Evolutionary conservation across 2,888 invertebrate genomes (phyloP), one percentile per base, ranked within the genome.

Genomic region (Antheraea yamamai): DNA sequence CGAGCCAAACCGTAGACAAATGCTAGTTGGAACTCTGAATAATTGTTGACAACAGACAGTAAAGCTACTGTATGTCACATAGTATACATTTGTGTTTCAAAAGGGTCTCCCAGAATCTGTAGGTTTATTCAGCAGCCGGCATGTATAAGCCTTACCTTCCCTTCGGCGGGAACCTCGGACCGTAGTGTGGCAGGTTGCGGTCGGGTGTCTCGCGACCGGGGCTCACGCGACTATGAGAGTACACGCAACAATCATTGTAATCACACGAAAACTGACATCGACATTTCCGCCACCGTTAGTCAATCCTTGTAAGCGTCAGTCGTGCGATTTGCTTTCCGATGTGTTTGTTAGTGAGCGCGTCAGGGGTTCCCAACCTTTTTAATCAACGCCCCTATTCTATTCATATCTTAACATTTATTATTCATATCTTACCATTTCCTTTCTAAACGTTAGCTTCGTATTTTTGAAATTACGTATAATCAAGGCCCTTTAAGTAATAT

Each of bases 181-280:
- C 98, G 95, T 97, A 97, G 95, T 98, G 98, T 82, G 98, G 98
- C 95, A 98, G 96, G 90, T 96, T 96, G 86, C 97, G 96, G 91
- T 98, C 98, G 80, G 98, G 97, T 84, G 97, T 97, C 95, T 98
- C 98, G 83, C 97, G 96, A 87, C 97, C 97, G 82, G 98, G 98
- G 94, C 98, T 98, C 95, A 97, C 95, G 93, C 98, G 98, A 96
- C 98, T 98, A 96, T 39, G 78, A 79, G 95, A 95, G 88, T 89
- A 92, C 92, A 92, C 90, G 87, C 87, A 88, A 84, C 77, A 84
- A 85, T 39, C 2, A 39, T 76, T 85, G 86, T 88, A 87, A 87
- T 84, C 86, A 89, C 88, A 89, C 81, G 79, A 78, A 82, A 85
- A 79, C 82, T 80, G 81, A 86, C 81, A 81, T 77, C 80, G 83